These are phyloP conservation scores for Andrena marginata DNA, from an alignment of 2,888 invertebrate species.

Conservation along the genomic window DNA sequence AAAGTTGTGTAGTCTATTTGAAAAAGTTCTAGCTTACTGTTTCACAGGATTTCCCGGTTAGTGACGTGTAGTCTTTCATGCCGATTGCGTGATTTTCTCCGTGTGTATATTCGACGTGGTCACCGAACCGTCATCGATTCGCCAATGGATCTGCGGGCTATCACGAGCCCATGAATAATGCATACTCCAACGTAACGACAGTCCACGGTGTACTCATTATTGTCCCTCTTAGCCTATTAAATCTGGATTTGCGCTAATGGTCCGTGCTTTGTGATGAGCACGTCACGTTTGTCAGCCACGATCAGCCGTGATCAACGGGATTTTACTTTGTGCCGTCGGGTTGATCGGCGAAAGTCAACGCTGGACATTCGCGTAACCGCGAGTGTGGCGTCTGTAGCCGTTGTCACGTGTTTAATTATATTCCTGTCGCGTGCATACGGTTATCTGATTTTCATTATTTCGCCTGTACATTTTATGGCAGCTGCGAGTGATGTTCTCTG, in stretches of 20 bases:
- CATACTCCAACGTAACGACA: conserved; percentile 27
- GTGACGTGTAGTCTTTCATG: too few relatives aligned
- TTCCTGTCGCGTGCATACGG: neutral
- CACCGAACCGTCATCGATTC: conserved; percentile 31
- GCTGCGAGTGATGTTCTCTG: neutral
- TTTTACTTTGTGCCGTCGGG: conserved; percentile 37
- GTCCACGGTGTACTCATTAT: conserved; percentile 54
- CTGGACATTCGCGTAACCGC: conserved; percentile 30
- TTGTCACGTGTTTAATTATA: conserved; percentile 45
- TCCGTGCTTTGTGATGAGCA: conserved; percentile 43
- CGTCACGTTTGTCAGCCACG: conserved; percentile 44
- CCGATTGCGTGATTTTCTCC: too few relatives aligned
- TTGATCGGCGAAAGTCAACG: conserved; percentile 35
- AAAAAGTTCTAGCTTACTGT: too few relatives aligned
- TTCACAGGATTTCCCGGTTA: too few relatives aligned
- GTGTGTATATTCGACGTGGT: neutral
- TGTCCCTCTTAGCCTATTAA: conserved; percentile 62
- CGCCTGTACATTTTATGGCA: neutral
- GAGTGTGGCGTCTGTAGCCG: conserved; percentile 3
- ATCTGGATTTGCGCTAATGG: conserved; percentile 63
- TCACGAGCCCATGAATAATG: conserved; percentile 54
- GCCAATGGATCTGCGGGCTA: conserved; percentile 34
- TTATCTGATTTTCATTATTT: conserved; percentile 2
- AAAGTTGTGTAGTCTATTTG: too few relatives aligned
- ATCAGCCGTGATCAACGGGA: conserved; percentile 31